Percentiles rank a stretch among this genome's conserved stretches.
phyloP scores from a whole-genome alignment of 1,140 invertebrate species.

The Octopus bimaculoides region DNA sequence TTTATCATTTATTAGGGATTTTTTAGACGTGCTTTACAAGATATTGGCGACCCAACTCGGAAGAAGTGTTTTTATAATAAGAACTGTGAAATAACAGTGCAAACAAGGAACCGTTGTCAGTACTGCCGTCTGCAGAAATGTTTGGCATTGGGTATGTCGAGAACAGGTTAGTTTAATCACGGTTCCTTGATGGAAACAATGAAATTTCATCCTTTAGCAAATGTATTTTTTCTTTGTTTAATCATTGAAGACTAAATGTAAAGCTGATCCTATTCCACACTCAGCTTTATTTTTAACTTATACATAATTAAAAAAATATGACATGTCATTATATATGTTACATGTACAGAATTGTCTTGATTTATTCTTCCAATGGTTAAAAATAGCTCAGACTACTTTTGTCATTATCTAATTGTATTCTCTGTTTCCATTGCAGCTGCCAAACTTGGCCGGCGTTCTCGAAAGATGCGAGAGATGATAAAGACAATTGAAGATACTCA shows the following conservation, averaged over 20 bases:
- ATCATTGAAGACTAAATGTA: too few species aligned
- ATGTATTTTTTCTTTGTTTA: too few species aligned
- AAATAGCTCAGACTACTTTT: too few species aligned
- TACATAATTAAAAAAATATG: too few species aligned
- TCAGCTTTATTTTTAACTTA: too few species aligned
- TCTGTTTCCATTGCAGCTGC: constrained; percentile 48
- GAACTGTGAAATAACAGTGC: constrained; percentile 54
- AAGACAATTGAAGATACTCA: constrained; percentile 55
- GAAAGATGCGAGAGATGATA: constrained; percentile 57
- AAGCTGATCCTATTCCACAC: too few species aligned
- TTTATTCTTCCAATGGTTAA: neutral
- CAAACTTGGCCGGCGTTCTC: constrained; percentile 54
- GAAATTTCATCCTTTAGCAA: too few species aligned
- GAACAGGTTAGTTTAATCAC: constrained; percentile 78
- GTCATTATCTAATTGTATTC: neutral
- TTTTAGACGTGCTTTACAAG: constrained; percentile 52
- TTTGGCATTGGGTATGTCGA: constrained; percentile 96
- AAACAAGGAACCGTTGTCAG: constrained; percentile 87
- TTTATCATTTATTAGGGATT: constrained; percentile 39
- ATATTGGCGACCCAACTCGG: constrained; percentile 51
- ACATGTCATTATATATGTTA: too few species aligned
- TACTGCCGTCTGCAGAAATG: constrained; percentile 99
- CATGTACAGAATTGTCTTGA: neutral
- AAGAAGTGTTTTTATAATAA: constrained; percentile 55
- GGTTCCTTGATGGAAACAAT: too few species aligned